Base-by-base conservation (phyloP, 2,888 invertebrate species). In the Glaucopsyche alexis region DNA sequence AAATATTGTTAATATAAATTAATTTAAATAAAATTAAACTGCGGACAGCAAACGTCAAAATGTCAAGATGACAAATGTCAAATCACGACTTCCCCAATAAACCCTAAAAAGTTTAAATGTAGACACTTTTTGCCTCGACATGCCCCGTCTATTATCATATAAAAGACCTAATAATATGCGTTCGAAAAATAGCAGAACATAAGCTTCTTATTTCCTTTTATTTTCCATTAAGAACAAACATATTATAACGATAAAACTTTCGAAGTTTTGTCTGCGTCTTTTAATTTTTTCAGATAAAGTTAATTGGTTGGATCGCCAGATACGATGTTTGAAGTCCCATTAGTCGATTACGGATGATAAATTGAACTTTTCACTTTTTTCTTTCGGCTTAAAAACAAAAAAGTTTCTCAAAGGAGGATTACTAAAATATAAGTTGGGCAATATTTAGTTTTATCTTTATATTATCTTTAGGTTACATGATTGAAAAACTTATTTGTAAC, bases 221-320 rank as follows among this genome's bases (percentile, higher is more conserved):
- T 69, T 69, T 69, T 29, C 49, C 69, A 69, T 69, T 69, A 49
- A 11, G 29, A 49, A 49, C 11, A 69, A 69, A 49, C 29, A 47
- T 69, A 69, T 69, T 47, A 29, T 69, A 49, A 69, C 69, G 69
- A 69, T 69, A 14, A 49, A 69, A 49, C 47, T 69, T 69, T 49
- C n/a, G 29, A 69, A 69, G 29, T 69, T 69, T 69, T 49, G 19
- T 69, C 69, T 29, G 19, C 14, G 45, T 38, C 29, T 69, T 69
- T 69, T 49, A 69, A 49, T 69, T 49, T 69, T 69, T 49, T 47
- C 38, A 69, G 69, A 69, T 29, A 29, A 47, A 69, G 69, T 69
- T 69, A 69, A 69, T 69, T 69, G 69, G 14, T 69, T 9, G 7
- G 11, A 16, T 60, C n/a, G 16, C 40, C 16, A 45, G 19, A 67